Percentiles rank a stretch among this genome's conserved stretches.
These are phyloP conservation scores for Yponomeuta evonymella DNA, from an alignment of 2,888 invertebrate species.

Conservation along the genomic window DNA sequence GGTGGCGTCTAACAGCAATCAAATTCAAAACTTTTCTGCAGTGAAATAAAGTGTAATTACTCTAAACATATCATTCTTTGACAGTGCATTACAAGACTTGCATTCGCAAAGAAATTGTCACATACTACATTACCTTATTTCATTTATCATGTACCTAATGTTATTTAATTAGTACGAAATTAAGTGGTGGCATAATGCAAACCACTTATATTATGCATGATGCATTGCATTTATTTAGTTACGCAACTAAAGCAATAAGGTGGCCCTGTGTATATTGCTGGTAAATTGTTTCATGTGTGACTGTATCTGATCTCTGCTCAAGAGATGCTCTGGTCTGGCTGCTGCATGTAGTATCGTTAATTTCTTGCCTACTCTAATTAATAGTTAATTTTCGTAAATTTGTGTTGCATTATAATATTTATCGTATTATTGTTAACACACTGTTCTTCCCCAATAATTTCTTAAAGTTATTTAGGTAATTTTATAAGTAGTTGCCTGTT, in stretches of 20 bases:
- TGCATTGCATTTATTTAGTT: not conserved
- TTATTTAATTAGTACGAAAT: slow-evolving; percentile 4
- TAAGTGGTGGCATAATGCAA: not conserved
- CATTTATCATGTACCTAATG: slow-evolving; percentile 6
- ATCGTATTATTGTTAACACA: too few relatives aligned
- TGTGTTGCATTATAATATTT: too few relatives aligned
- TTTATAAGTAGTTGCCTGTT: slow-evolving; percentile 11
- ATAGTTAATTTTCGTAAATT: not conserved
- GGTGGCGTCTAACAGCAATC: slow-evolving; percentile 90
- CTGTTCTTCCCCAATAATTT: not conserved
- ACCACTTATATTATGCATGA: not conserved
- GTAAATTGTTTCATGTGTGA: too few relatives aligned
- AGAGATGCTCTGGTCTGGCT: too few relatives aligned
- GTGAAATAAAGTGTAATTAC: slow-evolving; percentile 69
- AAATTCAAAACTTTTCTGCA: slow-evolving; percentile 86
- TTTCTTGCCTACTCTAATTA: not conserved
- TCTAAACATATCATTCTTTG: slow-evolving; percentile 5
- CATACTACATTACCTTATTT: not conserved
- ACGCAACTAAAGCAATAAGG: not conserved
- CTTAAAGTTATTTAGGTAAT: slow-evolving; percentile 3
- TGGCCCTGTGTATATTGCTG: not conserved
- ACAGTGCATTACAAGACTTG: slow-evolving; percentile 6
- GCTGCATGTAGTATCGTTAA: not conserved
- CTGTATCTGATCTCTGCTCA: not conserved
- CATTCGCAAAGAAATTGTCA: too few relatives aligned